These are phyloP conservation scores for Acronicta psi DNA, from an alignment of 2,888 invertebrate species.

Conservation along the genomic window DNA sequence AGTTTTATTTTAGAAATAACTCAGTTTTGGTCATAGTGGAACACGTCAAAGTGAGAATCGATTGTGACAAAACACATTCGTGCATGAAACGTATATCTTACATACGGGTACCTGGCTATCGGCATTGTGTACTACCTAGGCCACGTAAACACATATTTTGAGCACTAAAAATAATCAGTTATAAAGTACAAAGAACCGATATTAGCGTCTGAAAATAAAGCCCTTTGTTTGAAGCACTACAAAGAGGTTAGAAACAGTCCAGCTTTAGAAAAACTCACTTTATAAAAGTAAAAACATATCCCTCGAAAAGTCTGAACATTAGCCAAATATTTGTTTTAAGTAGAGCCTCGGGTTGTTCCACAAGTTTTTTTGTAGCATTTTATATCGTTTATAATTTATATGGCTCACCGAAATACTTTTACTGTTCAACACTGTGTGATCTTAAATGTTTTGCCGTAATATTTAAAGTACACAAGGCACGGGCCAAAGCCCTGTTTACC, in stretches of 20 bases:
- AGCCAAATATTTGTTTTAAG: conserved; percentile 11
- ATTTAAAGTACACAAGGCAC: conserved; percentile 47
- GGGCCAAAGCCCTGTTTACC: conserved; percentile 38
- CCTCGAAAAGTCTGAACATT: conserved; percentile 10
- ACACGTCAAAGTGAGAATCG: conserved; percentile 50
- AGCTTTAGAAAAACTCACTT: conserved; percentile 8
- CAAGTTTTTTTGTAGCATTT: conserved; percentile 21
- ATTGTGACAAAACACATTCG: conserved; percentile 54
- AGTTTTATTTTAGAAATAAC: conserved; percentile 35
- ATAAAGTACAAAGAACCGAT: conserved; percentile 1
- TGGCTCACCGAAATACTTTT: conserved; percentile 42
- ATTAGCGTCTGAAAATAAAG: conserved; percentile 22
- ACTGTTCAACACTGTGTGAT: conserved; percentile 41
- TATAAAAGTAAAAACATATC: conserved; percentile 12
- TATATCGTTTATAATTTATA: conserved; percentile 33
- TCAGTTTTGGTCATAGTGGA: conserved; percentile 32
- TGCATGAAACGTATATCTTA: conserved; percentile 60
- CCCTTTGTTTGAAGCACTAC: conserved; percentile 15
- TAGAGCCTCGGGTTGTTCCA: conserved; percentile 16
- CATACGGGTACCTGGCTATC: conserved; percentile 57
- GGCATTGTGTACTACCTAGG: conserved; percentile 66
- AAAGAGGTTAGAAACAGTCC: conserved; percentile 6
- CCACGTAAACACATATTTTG: conserved; percentile 70
- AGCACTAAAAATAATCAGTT: conserved; percentile 43
- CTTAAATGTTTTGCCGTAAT: conserved; percentile 45